Evolutionary conservation across 2,888 invertebrate genomes (phyloP), one percentile per base, ranked within the genome.

Genomic region (Minunthozetes semirufus): DNA sequence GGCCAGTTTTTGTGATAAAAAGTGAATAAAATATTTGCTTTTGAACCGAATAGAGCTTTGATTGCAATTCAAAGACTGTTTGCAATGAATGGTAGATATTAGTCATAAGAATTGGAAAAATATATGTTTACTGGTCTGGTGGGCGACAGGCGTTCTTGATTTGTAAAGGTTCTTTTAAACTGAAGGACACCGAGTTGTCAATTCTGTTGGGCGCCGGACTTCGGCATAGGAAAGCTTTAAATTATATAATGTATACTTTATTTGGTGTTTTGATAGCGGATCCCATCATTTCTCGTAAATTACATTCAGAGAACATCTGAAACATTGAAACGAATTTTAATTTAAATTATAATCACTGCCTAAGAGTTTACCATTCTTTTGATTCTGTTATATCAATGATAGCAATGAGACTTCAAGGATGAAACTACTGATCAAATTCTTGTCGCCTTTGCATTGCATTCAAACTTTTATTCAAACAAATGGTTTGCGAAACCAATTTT

Each of bases 171-270:
- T 59, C 59, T 59, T 27, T 2, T 38, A 15, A 9, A n/a, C 2
- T 48, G 70, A 70, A 70, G 70, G 70, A 70, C 70, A 70, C 22
- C 70, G 70, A 48, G 70, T 70, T 48, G 70, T 70, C 70, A 70
- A 25, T 70, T 66, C 63, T 59, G 25, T 56, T 13, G 27, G 29
- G 13, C 27, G 13, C 22, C 29, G 27, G 63, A 33, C 29, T 15
- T 59, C 11, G 11, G 11, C 22, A 70, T 5, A 70, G 42, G 48
- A 46, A 46, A 70, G 22, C 70, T 27, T 42, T 46, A 19, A 22
- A 48, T 70, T 70, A 70, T 70, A 70, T 70, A 70, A 70, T 17
- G 13, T 59, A 22, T 13, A 29, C 70, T 70, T 70, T 70, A 70
- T 70, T 70, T 70, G 70, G 70, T 38, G 19, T 33, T 63, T 19